Evolutionary conservation across 2,113 vertebrate species (phyloP).

Genomic region (Cynoglossus semilaevis): DNA sequence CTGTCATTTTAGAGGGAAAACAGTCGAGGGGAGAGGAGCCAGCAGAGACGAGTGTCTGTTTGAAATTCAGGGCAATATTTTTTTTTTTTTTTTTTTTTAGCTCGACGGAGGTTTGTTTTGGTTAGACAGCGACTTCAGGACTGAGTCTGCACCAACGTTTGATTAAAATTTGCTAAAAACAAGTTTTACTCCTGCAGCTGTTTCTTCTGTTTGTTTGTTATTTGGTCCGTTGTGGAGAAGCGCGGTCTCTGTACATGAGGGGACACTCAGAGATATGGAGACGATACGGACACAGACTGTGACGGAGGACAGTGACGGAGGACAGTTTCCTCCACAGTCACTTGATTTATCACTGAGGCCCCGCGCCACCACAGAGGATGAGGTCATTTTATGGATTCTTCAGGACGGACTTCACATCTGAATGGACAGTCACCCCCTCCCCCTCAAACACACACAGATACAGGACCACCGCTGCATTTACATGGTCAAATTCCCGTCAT

Average conservation of each 20-base stretch:
- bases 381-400: slow-evolving; percentile 73
- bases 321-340: slow-evolving; percentile 60
- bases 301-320: slow-evolving; percentile 52
- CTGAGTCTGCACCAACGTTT: too few relatives aligned
- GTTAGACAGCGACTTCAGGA: too few relatives aligned
- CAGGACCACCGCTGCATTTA: background rate
- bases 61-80: background rate
- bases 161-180: too few relatives aligned
- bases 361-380: slow-evolving; percentile 59
- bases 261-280: slow-evolving; percentile 59
- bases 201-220: too few relatives aligned
- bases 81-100: too few relatives aligned
- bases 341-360: slow-evolving; percentile 72
- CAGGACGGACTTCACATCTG: slow-evolving; percentile 34
- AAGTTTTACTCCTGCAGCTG: too few relatives aligned
- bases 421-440: slow-evolving; percentile 52
- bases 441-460: background rate
- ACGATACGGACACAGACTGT: slow-evolving; percentile 43
- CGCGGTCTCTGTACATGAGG: background rate
- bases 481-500: slow-evolving; percentile 36
- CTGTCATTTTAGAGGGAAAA: too few relatives aligned
- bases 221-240: too few relatives aligned
- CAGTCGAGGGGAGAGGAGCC: background rate
- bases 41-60: background rate
- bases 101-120: background rate